Base-by-base conservation (phyloP, 2,888 invertebrate genomes). In the Limenitis arthemis region DNA sequence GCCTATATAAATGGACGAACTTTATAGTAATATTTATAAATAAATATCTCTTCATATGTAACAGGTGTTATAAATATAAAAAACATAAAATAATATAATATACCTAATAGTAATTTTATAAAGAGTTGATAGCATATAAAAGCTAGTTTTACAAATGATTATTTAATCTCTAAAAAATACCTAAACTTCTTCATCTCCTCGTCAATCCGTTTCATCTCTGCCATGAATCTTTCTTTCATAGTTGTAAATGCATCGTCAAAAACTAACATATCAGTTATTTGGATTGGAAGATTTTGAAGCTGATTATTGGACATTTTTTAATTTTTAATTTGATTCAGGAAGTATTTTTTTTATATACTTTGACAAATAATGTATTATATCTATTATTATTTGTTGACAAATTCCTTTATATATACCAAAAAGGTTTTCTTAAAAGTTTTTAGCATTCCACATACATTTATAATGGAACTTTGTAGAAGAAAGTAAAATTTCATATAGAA, bases 121-220 rank as follows among this genome's bases (percentile, higher is more conserved):
- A 20, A 20, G 20, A 20, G 20, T 4, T n/a, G n/a, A 20, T 20
- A 20, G 1, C 28, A 44, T 7, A 30, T 28, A 36, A 37, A 3
- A 20, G 20, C 20, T 20, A 20, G 4, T 20, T 20, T 20, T 20
- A 20, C 4, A n/a, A n/a, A n/a, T 20, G 20, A 3, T 20, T 20
- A 20, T 20, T 20, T 20, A 20, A 20, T 20, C 20, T 20, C 1
- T 5, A 32, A 40, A 6, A 32, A 12, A 34, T 61, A 77, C 78
- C 74, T 75, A 32, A 79, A 70, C 33, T 67, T 67, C 1, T 53
- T 61, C 72, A 79, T 79, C 50, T 76, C 71, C 5, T 70, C 67
- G 4, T 79, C 76, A 12, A 78, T 65, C 12, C 61, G 61, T 42
- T 58, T 67, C 75, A 79, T 79, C 46, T 78, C 72, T 5, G 68